Conservation (phyloP, 2,797 vertebrate genomes). For the Ceryle rudis region DNA sequence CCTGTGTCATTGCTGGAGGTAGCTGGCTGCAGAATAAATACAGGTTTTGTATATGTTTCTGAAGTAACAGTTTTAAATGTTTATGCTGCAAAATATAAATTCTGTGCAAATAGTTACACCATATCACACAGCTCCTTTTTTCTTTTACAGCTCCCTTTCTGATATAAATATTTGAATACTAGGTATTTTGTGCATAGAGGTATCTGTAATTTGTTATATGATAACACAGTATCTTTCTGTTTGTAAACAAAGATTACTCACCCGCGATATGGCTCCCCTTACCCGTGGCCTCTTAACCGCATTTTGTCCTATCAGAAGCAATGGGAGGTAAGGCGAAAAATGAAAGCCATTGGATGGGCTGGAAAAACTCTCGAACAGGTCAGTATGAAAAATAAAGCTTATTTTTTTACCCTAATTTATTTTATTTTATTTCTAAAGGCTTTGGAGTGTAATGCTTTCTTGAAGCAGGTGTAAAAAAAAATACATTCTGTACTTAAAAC, state of each 20-base stretch:
- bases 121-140: neutral
- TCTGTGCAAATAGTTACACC: neutral
- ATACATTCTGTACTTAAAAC: neutral
- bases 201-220: neutral
- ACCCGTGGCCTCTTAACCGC: conserved; percentile 94
- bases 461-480: neutral
- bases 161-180: neutral
- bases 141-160: neutral
- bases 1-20: conserved; percentile 79
- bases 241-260: conserved; percentile 87
- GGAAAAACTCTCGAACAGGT: conserved; percentile 93
- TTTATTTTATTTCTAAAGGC: neutral
- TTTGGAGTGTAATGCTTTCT: neutral
- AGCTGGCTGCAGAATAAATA: conserved; percentile 67
- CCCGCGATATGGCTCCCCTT: conserved; percentile 93
- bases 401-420: neutral
- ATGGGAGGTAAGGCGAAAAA: conserved; percentile 94
- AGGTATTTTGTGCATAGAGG: conserved; percentile 11
- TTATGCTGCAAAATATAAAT: conserved; percentile 35
- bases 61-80: conserved; percentile 66
- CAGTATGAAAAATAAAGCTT: conserved; percentile 7
- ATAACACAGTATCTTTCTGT: neutral
- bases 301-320: conserved; percentile 95
- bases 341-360: conserved; percentile 96
- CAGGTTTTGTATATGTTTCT: conserved; percentile 59